Conservation (phyloP, 2,113 vertebrate species). For the Nettapus auritus region DNA sequence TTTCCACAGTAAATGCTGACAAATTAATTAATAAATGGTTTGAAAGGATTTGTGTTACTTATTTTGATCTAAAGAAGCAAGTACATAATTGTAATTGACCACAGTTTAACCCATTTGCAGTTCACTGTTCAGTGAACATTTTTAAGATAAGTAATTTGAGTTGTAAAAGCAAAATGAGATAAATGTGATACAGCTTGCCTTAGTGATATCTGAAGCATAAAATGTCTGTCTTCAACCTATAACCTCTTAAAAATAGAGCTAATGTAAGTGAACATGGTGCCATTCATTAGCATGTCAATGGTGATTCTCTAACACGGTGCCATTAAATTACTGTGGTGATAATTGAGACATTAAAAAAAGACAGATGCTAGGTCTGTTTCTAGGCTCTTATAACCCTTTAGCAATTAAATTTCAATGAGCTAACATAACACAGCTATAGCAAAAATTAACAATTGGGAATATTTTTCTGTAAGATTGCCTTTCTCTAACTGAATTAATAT, state of each 20-base stretch:
- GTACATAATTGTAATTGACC: conserved; percentile 54
- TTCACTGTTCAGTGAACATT: conserved; percentile 45
- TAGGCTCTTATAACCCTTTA: conserved; percentile 72
- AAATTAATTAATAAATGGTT: conserved; percentile 64
- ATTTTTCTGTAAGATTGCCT: conserved; percentile 24
- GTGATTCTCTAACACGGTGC: conserved; percentile 59
- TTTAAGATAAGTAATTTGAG: conserved; percentile 10
- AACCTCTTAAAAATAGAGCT: conserved; percentile 66
- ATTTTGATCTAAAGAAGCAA: conserved; percentile 41
- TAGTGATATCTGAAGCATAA: conserved; percentile 56
- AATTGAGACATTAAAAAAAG: conserved; percentile 78
- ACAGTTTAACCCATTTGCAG: conserved; percentile 47
- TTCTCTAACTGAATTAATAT: neutral
- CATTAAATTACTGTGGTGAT: conserved; percentile 78
- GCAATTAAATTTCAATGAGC: conserved; percentile 77
- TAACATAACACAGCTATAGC: conserved; percentile 66
- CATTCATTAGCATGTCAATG: conserved; percentile 76
- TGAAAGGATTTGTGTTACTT: conserved; percentile 18
- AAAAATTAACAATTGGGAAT: conserved; percentile 70
- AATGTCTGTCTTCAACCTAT: conserved; percentile 63
- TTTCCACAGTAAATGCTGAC: neutral
- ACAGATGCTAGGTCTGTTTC: conserved; percentile 73
- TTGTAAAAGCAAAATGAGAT: conserved; percentile 9
- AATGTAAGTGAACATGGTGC: conserved; percentile 55
- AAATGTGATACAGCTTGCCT: neutral